Evolutionary conservation across 1,140 invertebrate species (phyloP).

Genomic region (Metopolophium dirhodum): DNA sequence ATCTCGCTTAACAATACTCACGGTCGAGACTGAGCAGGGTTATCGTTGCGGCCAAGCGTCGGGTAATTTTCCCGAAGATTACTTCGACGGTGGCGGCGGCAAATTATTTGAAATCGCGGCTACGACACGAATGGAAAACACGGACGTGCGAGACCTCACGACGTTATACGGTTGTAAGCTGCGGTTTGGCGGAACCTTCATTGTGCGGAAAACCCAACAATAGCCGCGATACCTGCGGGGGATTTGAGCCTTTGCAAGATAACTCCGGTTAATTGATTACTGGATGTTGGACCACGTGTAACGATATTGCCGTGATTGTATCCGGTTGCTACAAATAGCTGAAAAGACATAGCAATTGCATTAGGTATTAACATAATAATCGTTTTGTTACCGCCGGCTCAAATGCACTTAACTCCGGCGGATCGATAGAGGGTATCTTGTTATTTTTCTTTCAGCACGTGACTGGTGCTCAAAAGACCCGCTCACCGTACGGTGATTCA

Average conservation of each 20-base stretch:
- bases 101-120: not conserved
- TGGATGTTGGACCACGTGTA: not conserved
- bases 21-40: not conserved
- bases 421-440: not conserved
- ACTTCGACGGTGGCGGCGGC: not conserved
- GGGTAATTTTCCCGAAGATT: not conserved
- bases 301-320: not conserved
- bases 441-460: not conserved
- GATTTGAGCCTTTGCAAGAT: conserved; percentile 14
- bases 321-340: not conserved
- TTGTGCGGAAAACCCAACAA: not conserved
- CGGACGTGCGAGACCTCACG: not conserved
- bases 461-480: not conserved
- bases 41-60: too few species aligned
- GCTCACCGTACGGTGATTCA: not conserved
- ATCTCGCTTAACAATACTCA: not conserved
- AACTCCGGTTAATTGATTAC: conserved; percentile 33
- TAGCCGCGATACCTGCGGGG: not conserved
- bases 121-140: not conserved
- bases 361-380: conserved; percentile 10
- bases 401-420: not conserved
- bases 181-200: not conserved
- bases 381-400: not conserved
- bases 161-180: not conserved
- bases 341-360: conserved; percentile 23